Evolutionary conservation across 2,113 vertebrate species (phyloP).

Genomic region (Brachypteracias leptosomus): DNA sequence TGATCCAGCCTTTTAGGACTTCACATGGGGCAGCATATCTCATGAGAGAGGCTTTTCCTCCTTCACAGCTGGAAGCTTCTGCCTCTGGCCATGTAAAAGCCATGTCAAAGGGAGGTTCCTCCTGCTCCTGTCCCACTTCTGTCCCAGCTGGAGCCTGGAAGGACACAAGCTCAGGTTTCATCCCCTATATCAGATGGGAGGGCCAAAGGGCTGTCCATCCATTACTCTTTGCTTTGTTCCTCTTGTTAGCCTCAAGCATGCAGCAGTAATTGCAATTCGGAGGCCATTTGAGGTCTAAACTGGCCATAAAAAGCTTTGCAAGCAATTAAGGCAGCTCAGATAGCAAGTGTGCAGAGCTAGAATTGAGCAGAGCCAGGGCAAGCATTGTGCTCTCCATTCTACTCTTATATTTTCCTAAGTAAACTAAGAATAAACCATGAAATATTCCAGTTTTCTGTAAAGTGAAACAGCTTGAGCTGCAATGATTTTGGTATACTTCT

Average conservation of each 20-base stretch:
- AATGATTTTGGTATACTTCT: accelerated
- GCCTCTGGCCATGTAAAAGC: not conserved
- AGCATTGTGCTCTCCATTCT: not conserved
- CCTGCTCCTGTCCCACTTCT: not conserved
- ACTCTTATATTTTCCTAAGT: not conserved
- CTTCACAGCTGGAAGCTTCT: not conserved
- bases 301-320: slow-evolving; percentile 17
- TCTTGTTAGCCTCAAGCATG: not conserved
- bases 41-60: not conserved
- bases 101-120: not conserved
- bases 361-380: not conserved
- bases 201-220: not conserved
- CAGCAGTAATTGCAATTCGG: slow-evolving; percentile 30
- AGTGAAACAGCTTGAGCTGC: not conserved
- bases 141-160: not conserved
- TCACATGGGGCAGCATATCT: not conserved
- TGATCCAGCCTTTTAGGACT: not conserved
- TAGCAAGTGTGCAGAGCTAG: not conserved
- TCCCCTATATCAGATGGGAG: not conserved
- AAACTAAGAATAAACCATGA: not conserved
- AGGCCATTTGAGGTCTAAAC: not conserved
- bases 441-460: not conserved
- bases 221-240: slow-evolving; percentile 1
- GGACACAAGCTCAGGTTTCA: not conserved
- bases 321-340: not conserved